Evolutionary conservation across 2,113 vertebrate species (phyloP).

Genomic region (Gymnogyps californianus): DNA sequence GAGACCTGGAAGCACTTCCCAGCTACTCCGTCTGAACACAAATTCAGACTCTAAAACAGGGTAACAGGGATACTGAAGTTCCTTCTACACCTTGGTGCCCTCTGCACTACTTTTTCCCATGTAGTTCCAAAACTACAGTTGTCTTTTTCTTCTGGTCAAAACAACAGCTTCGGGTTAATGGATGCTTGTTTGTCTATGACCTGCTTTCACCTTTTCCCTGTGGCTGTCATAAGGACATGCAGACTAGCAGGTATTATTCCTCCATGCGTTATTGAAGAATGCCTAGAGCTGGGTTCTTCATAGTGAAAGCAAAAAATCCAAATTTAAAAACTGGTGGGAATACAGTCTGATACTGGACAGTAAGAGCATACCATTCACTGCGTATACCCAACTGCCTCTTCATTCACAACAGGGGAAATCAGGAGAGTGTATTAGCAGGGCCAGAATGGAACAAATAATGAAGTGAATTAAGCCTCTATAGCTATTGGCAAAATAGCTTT

Average conservation of each 20-base stretch:
- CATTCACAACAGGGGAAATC: background rate
- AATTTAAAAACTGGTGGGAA: background rate
- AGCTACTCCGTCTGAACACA: background rate
- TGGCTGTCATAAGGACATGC: background rate
- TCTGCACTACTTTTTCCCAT: background rate
- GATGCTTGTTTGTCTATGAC: background rate
- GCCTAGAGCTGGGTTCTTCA: background rate
- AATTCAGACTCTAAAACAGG: background rate
- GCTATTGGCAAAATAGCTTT: background rate
- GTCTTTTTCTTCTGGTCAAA: background rate
- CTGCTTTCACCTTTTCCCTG: background rate
- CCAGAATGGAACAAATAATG: background rate
- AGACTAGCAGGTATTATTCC: background rate
- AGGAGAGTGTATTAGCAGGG: background rate
- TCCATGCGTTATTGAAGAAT: background rate
- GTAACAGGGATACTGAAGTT: background rate
- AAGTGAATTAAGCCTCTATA: background rate
- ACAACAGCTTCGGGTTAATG: background rate
- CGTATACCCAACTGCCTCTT: background rate
- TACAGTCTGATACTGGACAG: background rate
- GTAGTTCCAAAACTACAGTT: background rate
- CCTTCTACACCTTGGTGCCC: background rate
- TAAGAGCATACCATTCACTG: background rate
- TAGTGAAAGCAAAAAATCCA: background rate
- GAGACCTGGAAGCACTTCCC: background rate